Evolutionary conservation across 2,888 invertebrate genomes (phyloP).

Genomic region (Drosophila mercatorum): DNA sequence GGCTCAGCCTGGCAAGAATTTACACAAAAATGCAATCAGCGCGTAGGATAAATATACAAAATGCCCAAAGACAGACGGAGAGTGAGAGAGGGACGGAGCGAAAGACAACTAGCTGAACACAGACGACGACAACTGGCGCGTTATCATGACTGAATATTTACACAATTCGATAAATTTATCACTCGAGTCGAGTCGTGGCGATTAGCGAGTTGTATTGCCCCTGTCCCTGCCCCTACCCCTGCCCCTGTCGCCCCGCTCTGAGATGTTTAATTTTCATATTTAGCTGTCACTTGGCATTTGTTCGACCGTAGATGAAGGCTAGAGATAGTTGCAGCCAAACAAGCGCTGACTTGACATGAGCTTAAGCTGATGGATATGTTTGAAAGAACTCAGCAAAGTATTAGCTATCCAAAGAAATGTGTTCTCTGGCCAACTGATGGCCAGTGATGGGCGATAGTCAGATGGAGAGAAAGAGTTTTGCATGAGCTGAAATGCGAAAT

Average conservation of each 20-base stretch:
- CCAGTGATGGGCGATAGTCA: too few species aligned
- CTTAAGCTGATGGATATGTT: slow-evolving; percentile 11
- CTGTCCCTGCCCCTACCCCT: not conserved
- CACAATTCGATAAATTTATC: slow-evolving; percentile 70
- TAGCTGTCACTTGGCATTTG: slow-evolving; percentile 36
- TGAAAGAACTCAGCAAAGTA: not conserved
- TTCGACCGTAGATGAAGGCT: slow-evolving; percentile 14
- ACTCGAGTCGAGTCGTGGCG: slow-evolving; percentile 16
- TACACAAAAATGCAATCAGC: slow-evolving; percentile 78
- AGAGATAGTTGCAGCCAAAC: slow-evolving; percentile 1
- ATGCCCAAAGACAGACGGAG: not conserved
- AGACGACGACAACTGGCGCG: slow-evolving; percentile 53
- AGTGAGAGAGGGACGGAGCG: not conserved
- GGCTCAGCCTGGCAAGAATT: slow-evolving; percentile 50
- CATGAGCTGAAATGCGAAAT: too few species aligned
- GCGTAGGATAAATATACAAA: slow-evolving; percentile 62
- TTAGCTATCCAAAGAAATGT: not conserved
- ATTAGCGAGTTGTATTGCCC: slow-evolving; percentile 20
- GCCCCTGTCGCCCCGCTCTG: not conserved
- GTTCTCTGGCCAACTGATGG: not conserved
- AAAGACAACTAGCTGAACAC: slow-evolving; percentile 8
- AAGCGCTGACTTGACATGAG: not conserved
- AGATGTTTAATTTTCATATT: slow-evolving; percentile 50
- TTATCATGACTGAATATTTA: slow-evolving; percentile 67
- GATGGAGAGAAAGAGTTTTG: too few species aligned